These are phyloP conservation scores for Cheilinus undulatus DNA, from an alignment of 2,113 vertebrate species.

Conservation along the genomic window DNA sequence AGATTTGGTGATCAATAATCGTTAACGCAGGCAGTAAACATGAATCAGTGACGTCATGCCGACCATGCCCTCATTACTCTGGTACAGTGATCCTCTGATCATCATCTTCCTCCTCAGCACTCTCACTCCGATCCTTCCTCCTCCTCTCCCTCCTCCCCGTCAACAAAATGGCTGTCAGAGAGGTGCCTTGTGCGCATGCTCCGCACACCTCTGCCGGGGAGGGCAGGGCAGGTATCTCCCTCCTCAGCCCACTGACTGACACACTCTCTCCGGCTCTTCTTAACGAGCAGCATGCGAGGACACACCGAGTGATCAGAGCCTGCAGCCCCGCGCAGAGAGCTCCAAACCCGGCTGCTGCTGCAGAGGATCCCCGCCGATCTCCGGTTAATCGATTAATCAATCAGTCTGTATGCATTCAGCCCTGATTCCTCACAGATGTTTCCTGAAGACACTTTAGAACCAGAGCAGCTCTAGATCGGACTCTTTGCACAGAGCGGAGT, in stretches of 20 bases:
- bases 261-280: slow-evolving; percentile 47
- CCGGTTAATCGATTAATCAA: too few species aligned
- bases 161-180: slow-evolving; percentile 73
- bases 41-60: not conserved
- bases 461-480: too few species aligned
- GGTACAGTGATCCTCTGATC: not conserved
- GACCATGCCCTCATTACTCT: not conserved
- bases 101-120: slow-evolving; percentile 14
- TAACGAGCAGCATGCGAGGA: slow-evolving; percentile 37
- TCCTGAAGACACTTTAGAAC: too few species aligned
- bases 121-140: not conserved
- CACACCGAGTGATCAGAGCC: slow-evolving; percentile 26
- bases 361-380: slow-evolving; percentile 4
- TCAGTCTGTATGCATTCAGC: too few species aligned
- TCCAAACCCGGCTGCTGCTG: not conserved
- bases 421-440: too few species aligned
- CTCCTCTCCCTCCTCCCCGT: not conserved
- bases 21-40: not conserved
- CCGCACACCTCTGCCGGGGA: slow-evolving; percentile 79
- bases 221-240: slow-evolving; percentile 78
- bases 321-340: not conserved
- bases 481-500: slow-evolving; percentile 10
- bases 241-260: slow-evolving; percentile 53
- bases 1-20: too few species aligned
- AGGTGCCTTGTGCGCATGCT: slow-evolving; percentile 81